Percentiles rank a stretch among this genome's conserved stretches.
Evolutionary conservation across 2,888 invertebrate species (phyloP).

Genomic region (Allacma fusca): DNA sequence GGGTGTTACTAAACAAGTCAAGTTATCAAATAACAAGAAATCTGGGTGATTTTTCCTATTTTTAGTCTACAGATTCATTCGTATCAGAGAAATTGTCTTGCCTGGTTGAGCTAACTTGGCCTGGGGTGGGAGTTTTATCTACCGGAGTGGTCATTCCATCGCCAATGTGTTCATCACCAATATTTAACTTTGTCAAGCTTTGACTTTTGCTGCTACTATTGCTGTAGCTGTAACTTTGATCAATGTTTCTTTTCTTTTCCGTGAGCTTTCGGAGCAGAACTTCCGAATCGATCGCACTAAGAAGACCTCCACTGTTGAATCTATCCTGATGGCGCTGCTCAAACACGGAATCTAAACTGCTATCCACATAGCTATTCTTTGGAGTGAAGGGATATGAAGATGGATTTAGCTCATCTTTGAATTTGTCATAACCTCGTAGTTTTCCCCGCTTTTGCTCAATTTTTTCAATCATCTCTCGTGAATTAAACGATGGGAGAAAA

Average conservation of each 20-base stretch:
- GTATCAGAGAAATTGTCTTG: background rate
- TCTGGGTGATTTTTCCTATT: background rate
- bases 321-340: conserved; percentile 46
- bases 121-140: background rate
- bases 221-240: conserved; percentile 38
- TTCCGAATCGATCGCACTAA: conserved; percentile 58
- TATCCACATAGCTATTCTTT: conserved; percentile 64
- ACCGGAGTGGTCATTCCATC: conserved; percentile 23
- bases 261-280: conserved; percentile 56
- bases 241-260: conserved; percentile 46
- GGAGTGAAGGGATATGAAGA: conserved; percentile 64
- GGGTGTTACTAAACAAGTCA: background rate
- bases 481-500: conserved; percentile 65
- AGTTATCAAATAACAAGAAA: conserved; percentile 4
- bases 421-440: conserved; percentile 62
- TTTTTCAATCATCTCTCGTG: conserved; percentile 65
- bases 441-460: conserved; percentile 65
- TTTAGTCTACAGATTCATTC: conserved; percentile 1
- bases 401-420: conserved; percentile 61
- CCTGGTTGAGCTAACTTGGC: conserved; percentile 14
- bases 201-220: conserved; percentile 56
- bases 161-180: conserved; percentile 23
- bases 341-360: conserved; percentile 60
- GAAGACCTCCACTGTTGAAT: conserved; percentile 45
- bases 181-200: conserved; percentile 54